These are phyloP conservation scores for Orthosia gracilis DNA, from an alignment of 2,888 invertebrate species.

Conservation along the genomic window DNA sequence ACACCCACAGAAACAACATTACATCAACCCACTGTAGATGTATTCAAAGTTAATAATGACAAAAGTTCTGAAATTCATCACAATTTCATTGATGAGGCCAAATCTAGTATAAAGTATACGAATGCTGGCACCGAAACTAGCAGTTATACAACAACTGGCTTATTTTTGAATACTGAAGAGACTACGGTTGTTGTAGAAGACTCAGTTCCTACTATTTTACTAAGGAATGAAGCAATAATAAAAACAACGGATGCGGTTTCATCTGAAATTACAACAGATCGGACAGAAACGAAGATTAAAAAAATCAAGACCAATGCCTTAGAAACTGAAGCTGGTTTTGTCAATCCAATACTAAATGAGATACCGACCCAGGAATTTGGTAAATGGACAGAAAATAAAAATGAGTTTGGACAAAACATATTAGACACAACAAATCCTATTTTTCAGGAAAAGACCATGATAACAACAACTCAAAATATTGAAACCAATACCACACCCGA, in stretches of 20 bases:
- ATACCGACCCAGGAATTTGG: no score
- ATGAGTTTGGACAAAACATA: no score
- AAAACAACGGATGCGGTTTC: background rate
- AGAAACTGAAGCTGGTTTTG: no score
- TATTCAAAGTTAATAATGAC: no score
- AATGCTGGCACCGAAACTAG: background rate
- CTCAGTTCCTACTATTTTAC: background rate
- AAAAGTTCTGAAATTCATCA: background rate
- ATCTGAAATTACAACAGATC: background rate
- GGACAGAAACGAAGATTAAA: background rate
- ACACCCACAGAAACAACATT: background rate
- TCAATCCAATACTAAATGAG: no score
- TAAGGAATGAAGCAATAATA: background rate
- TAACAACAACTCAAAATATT: background rate
- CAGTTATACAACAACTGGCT: background rate
- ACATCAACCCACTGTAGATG: background rate
- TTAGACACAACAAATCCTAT: no score
- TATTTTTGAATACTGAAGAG: background rate
- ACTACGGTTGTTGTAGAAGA: background rate
- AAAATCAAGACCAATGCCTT: background rate
- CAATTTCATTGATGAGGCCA: background rate
- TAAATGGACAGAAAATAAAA: no score
- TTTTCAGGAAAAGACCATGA: no score
- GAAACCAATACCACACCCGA: background rate
- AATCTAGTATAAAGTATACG: background rate